Evolutionary conservation across 1,140 invertebrate species (phyloP).

Genomic region (Drosophila ironensis): DNA sequence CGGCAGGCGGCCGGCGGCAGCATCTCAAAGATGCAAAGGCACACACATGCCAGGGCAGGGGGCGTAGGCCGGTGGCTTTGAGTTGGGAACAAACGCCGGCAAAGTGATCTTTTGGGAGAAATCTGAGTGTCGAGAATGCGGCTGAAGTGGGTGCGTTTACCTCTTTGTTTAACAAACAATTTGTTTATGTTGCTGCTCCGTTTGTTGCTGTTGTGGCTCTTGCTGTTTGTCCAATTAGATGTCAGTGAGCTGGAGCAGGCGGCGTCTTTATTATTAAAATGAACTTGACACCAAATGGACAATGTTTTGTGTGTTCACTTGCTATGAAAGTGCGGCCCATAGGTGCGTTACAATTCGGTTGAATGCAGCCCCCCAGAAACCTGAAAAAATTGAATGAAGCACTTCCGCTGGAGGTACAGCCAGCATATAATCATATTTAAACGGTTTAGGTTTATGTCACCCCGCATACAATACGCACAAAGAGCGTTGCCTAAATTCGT

Average conservation of each 20-base stretch:
- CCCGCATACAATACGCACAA: conserved; percentile 45
- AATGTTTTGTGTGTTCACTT: conserved; percentile 18
- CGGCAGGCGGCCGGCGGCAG: conserved; percentile 11
- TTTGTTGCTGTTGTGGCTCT: conserved; percentile 3
- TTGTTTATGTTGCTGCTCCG: conserved; percentile 42
- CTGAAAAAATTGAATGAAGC: conserved; percentile 46
- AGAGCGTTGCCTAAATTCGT: background rate
- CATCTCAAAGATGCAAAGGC: conserved; percentile 29
- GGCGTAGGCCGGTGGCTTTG: conserved; percentile 57
- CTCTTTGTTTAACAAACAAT: conserved; percentile 73
- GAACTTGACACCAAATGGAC: conserved; percentile 75
- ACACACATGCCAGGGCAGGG: background rate
- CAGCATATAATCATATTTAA: conserved; percentile 22
- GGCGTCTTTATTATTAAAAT: conserved; percentile 66
- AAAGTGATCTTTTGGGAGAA: conserved; percentile 29
- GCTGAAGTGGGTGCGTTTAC: conserved; percentile 26
- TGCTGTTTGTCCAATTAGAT: conserved; percentile 30
- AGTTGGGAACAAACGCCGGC: background rate
- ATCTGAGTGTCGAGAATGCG: conserved; percentile 15
- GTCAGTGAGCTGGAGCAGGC: conserved; percentile 3
- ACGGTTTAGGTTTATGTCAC: conserved; percentile 45
- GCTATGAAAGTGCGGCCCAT: conserved; percentile 54
- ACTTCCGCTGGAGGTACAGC: conserved; percentile 49
- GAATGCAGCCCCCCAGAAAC: conserved; percentile 18
- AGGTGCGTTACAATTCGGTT: conserved; percentile 46